Conservation (phyloP, 2,113 vertebrate species). For the Oncorhynchus tshawytscha region DNA sequence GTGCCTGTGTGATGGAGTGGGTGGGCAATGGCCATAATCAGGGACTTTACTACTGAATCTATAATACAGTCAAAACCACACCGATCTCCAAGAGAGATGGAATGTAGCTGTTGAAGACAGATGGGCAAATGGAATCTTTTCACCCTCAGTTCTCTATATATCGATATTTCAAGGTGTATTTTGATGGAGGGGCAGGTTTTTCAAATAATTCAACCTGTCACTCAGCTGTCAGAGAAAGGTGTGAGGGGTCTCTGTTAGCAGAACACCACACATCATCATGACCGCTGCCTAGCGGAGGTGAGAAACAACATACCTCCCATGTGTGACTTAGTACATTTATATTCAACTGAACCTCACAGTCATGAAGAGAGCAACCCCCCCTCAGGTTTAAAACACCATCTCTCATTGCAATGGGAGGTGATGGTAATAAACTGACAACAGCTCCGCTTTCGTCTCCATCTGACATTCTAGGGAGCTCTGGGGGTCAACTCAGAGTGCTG, state of each 20-base stretch:
- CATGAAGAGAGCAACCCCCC: not conserved
- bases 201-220: too few relatives aligned
- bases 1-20: constrained; percentile 12
- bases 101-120: too few relatives aligned
- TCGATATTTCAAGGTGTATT: not conserved
- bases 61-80: not conserved
- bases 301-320: not conserved
- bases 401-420: not conserved
- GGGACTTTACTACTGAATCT: not conserved
- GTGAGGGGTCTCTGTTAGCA: not conserved
- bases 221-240: not conserved
- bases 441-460: constrained; percentile 18
- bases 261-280: not conserved
- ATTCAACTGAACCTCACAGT: not conserved
- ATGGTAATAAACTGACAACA: constrained; percentile 18
- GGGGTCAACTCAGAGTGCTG: too few relatives aligned
- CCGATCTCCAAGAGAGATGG: not conserved
- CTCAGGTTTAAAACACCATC: constrained; percentile 1
- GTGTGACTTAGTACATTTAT: not conserved
- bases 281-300: not conserved
- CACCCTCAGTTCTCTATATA: too few relatives aligned
- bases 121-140: too few relatives aligned
- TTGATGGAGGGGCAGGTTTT: not conserved
- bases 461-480: not conserved
- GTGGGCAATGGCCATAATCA: constrained; percentile 11